Base-by-base conservation (phyloP, 23 tunicate genomes). In the Clavelina lepadiformis region DNA sequence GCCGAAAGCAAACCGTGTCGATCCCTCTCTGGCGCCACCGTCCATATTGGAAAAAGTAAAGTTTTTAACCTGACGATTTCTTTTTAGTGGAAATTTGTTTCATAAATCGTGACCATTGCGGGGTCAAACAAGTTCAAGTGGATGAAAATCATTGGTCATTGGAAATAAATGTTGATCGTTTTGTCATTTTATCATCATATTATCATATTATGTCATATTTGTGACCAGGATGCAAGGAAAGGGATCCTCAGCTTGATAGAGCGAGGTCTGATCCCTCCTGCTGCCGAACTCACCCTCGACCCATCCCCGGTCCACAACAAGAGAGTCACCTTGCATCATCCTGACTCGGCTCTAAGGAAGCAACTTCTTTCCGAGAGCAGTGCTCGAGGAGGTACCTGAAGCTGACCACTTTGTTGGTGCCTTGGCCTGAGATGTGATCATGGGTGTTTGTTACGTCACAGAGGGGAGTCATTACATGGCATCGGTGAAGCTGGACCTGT, bases 301-400 rank as follows among this genome's bases (percentile, higher is more conserved):
- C 98, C 98, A 18, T 76, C 91, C 7, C 98, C 98, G 21, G 96
- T 88, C 33, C 86, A 74, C 61, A 82, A 79, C 75, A 88, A 74
- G 68, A 79, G 75, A 52, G 72, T 67, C 50, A 45, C 53, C 21
- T 64, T 88, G 63, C 81, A 88, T 68, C 49, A 58, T 52, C 63
- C 76, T 4, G 82, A 73, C 1, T 50, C 35, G 30, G 72, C 77
- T 11, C 71, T 25, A 3, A 51, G 78, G 33, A 71, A 80, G 35
- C 78, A 63, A 63, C 72, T 71, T 13, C 78, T 61, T 3, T 71
- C 77, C 2, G 78, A 68, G 35, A 62, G 74, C 26, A 78, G 84
- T 38, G 61, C 84, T 3, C 24, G 84, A 21, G 84, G 84, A 57
- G 84, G 84, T 78, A n/a, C n/a, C n/a, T n/a, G n/a, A n/a, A n/a